Evolutionary conservation across 2,113 vertebrate genomes (phyloP), one percentile per base, ranked within the genome.

Genomic region (Pungitius pungitius): DNA sequence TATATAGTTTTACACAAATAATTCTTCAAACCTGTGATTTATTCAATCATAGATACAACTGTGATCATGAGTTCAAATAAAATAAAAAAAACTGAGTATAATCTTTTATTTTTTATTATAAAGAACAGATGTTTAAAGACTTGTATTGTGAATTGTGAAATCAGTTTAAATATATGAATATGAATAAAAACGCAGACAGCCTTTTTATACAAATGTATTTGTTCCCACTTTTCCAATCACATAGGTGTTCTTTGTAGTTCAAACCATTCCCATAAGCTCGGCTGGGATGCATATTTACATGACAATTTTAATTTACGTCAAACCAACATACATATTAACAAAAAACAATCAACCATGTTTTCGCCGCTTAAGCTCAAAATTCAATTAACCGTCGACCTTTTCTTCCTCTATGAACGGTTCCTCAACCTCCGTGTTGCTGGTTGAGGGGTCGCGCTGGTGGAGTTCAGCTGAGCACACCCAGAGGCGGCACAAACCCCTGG

Each of bases 401-500:
- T 37, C 62, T 60, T 57, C 20, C 39, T 88, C 79, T 88, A 93
- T 2, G 85, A 85, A 12, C 87, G 92, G 80, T 85, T 89, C 69
- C 92, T 91, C 51, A 66, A 26, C 65, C 89, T 87, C 49, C 73
- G 80, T 13, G 75, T 27, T 35, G 75, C 47, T 49, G 84, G 85
- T 52, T 63, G 90, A 20, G 83, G 74, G 33, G 76, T 77, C 68
- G 43, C 77, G 18, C 40, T 80, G 51, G 79, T 85, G 39, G 77
- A 8, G 30, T 89, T 89, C 13, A 82, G 68, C 76, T 88, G 83
- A 68, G 87, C 78, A 60, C 94, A 95, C 22, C 91, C 93, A 26
- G 91, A 90, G 58, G 91, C 89, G 77, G 90, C 4, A 33, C 94
- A 96, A 37, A 93, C 75, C 20, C 95, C 94, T n/a, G 94, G 93